Percentiles rank a stretch among this genome's conserved stretches.
Evolutionary conservation across 2,888 invertebrate species (phyloP).

Genomic region (Trichopoda pennipes): DNA sequence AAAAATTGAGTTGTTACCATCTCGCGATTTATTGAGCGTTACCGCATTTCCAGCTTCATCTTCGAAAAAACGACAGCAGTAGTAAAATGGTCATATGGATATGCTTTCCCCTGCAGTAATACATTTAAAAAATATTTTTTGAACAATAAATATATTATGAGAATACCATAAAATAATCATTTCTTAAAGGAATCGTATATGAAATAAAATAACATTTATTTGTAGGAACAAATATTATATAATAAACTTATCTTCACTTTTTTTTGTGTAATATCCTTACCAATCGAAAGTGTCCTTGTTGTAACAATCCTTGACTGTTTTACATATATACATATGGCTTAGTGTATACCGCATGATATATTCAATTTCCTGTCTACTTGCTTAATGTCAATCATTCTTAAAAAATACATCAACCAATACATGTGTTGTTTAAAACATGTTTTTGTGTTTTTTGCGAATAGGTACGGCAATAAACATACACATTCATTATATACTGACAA

Average conservation of each 20-base stretch:
- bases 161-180: too few species aligned
- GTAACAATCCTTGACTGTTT: conserved; percentile 51
- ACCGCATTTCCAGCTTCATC: too few species aligned
- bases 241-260: not conserved
- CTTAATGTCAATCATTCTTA: conserved; percentile 66
- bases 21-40: too few species aligned
- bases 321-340: conserved; percentile 25
- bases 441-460: conserved; percentile 33
- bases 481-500: not conserved
- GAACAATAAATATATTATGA: too few species aligned
- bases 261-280: not conserved
- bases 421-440: conserved; percentile 36
- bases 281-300: conserved; percentile 8
- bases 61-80: too few species aligned
- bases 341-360: conserved; percentile 60
- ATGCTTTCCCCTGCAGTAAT: too few species aligned
- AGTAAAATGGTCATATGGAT: too few species aligned
- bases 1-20: too few species aligned
- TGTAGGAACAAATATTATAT: too few species aligned
- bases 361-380: conserved; percentile 68
- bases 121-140: too few species aligned
- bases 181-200: too few species aligned
- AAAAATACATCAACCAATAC: conserved; percentile 62
- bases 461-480: conserved; percentile 13
- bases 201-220: too few species aligned